Conservation (phyloP, 2,797 vertebrate genomes). For the Xenops minutus region DNA sequence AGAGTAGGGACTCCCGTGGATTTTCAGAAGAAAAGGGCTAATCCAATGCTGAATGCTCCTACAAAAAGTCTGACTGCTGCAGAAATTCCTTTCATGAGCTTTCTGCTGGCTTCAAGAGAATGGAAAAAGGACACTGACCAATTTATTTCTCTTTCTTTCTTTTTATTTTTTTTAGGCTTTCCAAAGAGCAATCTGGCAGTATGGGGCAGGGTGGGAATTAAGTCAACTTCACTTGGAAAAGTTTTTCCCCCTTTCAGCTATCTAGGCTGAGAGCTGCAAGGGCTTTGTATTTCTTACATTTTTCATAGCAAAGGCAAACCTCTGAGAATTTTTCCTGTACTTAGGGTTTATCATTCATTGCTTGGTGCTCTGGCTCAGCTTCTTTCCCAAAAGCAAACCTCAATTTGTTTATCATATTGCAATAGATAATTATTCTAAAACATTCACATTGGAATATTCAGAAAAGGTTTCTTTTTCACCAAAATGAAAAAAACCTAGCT, state of each 20-base stretch:
- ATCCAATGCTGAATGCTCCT: background rate
- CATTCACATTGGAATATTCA: background rate
- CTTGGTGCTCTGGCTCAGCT: background rate
- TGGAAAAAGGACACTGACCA: background rate
- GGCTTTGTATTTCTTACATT: background rate
- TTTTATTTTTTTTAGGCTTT: background rate
- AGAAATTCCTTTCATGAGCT: background rate
- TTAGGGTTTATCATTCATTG: background rate
- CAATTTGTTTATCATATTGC: background rate
- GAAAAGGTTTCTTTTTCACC: background rate
- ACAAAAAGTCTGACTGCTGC: background rate
- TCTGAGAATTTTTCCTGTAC: background rate
- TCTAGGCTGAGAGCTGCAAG: background rate
- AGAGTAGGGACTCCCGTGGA: background rate
- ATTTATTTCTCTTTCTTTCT: background rate
- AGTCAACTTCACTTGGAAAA: background rate
- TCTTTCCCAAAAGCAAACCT: background rate
- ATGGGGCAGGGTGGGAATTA: background rate
- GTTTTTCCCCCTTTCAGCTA: background rate
- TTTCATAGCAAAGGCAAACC: background rate
- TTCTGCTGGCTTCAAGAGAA: background rate
- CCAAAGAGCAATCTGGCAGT: background rate
- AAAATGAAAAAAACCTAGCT: background rate
- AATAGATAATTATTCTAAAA: background rate
- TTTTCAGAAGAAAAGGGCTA: background rate